Evolutionary conservation across 2,888 invertebrate species (phyloP).

Genomic region (Phalangium opilio): DNA sequence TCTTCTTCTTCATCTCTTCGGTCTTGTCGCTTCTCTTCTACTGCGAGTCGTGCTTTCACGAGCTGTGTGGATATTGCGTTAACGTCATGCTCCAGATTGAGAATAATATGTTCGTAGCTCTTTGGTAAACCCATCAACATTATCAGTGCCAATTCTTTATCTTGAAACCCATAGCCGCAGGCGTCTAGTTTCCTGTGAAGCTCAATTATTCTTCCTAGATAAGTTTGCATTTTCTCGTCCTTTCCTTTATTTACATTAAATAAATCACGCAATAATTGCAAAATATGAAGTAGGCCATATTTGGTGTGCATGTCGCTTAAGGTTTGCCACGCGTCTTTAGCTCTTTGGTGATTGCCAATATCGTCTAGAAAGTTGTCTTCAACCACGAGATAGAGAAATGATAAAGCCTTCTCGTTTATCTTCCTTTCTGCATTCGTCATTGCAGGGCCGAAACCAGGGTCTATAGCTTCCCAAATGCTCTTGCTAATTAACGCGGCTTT

Average conservation of each 20-base stretch:
- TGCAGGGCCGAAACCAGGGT: not conserved
- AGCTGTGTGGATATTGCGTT: too few relatives aligned
- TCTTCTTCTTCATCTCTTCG: too few relatives aligned
- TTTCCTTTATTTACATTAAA: slow-evolving; percentile 4
- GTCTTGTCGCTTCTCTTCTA: too few relatives aligned
- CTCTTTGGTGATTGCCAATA: not conserved
- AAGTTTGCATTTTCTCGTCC: not conserved
- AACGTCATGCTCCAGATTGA: too few relatives aligned
- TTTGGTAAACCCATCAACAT: too few relatives aligned
- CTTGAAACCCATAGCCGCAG: too few relatives aligned
- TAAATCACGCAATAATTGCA: slow-evolving; percentile 4
- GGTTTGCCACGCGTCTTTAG: slow-evolving; percentile 1
- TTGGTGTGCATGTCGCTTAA: slow-evolving; percentile 2
- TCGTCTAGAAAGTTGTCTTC: slow-evolving; percentile 3
- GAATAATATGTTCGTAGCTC: too few relatives aligned
- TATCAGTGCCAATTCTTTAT: too few relatives aligned
- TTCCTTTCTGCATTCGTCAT: slow-evolving; percentile 1
- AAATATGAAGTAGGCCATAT: not conserved
- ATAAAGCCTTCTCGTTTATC: slow-evolving; percentile 2
- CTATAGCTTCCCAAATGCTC: not conserved
- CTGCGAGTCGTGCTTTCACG: too few relatives aligned
- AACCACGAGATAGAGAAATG: slow-evolving; percentile 1
- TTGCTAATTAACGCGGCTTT: slow-evolving; percentile 2
- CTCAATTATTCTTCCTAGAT: not conserved
- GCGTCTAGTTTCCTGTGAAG: not conserved